These are phyloP conservation scores for Drosophila auraria DNA, from an alignment of 1,140 invertebrate species.

Conservation along the genomic window DNA sequence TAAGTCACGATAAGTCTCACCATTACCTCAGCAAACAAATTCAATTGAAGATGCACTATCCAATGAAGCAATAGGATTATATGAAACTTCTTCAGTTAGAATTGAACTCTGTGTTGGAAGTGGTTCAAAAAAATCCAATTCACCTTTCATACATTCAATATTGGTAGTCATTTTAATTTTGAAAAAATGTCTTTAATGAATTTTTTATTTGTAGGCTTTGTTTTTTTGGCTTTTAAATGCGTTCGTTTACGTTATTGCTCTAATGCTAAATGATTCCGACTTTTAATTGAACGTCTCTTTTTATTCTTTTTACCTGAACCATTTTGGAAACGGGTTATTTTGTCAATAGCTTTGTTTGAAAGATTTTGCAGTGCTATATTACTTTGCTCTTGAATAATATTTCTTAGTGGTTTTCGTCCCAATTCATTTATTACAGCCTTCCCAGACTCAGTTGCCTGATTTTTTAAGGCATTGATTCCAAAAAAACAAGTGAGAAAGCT, in stretches of 20 bases:
- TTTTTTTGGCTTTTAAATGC: neutral
- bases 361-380: constrained; percentile 1
- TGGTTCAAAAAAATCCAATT: constrained; percentile 4
- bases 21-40: neutral
- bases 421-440: neutral
- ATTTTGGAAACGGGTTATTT: neutral
- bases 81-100: constrained; percentile 5
- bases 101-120: neutral
- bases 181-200: constrained; percentile 1
- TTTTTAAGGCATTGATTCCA: neutral
- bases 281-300: neutral
- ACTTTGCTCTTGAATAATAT: neutral
- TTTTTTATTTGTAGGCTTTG: neutral
- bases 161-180: constrained; percentile 4
- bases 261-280: neutral
- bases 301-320: neutral
- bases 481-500: no score
- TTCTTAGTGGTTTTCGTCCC: neutral
- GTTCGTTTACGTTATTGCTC: neutral
- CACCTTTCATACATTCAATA: constrained; percentile 1
- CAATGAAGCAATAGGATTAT: constrained; percentile 11
- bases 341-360: neutral
- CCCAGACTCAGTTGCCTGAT: neutral
- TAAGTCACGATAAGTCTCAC: neutral
- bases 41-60: constrained; percentile 5